phyloP scores from a whole-genome alignment of 2,888 invertebrate species.

The Ophion ellenae region DNA sequence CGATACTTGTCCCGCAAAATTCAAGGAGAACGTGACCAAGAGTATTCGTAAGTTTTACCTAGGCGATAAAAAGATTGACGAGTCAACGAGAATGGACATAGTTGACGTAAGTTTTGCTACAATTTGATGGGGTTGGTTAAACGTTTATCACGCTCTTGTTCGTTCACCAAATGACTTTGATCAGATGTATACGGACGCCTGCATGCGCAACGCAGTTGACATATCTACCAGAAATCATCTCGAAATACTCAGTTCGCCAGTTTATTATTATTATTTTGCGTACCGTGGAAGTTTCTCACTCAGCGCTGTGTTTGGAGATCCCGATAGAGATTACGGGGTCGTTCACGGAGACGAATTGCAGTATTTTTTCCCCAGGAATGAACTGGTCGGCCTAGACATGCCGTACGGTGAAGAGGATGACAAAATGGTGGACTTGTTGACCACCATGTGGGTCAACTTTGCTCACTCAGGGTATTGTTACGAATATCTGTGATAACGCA shows the following conservation, averaged over 20 bases:
- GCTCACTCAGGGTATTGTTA: constrained; percentile 87
- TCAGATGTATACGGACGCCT: constrained; percentile 90
- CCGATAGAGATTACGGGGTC: constrained; percentile 88
- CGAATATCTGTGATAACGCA: background rate
- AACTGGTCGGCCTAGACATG: constrained; percentile 86
- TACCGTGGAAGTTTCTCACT: constrained; percentile 89
- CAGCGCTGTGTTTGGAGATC: constrained; percentile 89
- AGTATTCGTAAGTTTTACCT: constrained; percentile 86
- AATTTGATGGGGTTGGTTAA: constrained; percentile 65
- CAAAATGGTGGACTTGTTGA: constrained; percentile 86
- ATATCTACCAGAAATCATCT: constrained; percentile 86
- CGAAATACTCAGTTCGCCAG: constrained; percentile 83
- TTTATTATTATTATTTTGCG: constrained; percentile 88
- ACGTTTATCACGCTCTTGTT: background rate
- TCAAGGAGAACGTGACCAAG: constrained; percentile 83
- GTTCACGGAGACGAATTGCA: constrained; percentile 94
- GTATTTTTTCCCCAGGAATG: constrained; percentile 90
- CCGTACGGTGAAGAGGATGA: constrained; percentile 86
- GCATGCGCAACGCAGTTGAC: constrained; percentile 88
- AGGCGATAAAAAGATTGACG: constrained; percentile 83
- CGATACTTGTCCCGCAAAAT: constrained; percentile 84
- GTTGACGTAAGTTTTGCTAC: constrained; percentile 85
- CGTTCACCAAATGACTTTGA: background rate
- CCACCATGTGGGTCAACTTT: constrained; percentile 91
- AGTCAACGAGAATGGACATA: constrained; percentile 84